Percentiles rank a stretch among this genome's conserved stretches.
phyloP scores from a whole-genome alignment of 2,888 invertebrate species.

The Cantharis flavilabris region DNA sequence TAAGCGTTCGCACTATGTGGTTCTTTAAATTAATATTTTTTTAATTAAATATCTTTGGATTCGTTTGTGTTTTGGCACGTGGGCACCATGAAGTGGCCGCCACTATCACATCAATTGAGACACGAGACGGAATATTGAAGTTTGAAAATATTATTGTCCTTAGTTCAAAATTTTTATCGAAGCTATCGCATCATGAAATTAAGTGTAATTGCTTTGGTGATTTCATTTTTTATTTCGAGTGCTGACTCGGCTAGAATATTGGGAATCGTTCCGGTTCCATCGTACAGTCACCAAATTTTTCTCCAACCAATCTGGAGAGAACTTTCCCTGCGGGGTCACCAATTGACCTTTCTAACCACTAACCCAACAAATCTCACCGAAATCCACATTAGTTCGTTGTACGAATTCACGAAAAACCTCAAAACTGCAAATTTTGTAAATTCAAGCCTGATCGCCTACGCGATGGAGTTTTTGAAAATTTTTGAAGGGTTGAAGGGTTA shows the following conservation, averaged over 20 bases:
- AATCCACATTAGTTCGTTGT: conserved; percentile 50
- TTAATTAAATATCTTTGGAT: no score
- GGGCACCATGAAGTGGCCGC: no score
- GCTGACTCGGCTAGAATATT: conserved; percentile 51
- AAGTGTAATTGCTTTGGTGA: not conserved
- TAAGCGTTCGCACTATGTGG: no score
- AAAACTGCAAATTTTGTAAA: not conserved
- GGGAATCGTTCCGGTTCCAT: conserved; percentile 53
- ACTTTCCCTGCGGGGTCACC: conserved; percentile 56
- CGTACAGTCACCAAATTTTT: conserved; percentile 58
- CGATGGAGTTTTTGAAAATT: not conserved
- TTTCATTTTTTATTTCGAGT: not conserved
- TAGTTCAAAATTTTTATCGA: not conserved
- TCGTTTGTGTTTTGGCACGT: no score
- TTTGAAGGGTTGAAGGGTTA: conserved; percentile 42
- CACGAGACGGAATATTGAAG: no score
- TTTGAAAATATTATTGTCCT: no score
- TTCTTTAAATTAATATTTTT: no score
- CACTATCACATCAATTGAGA: no score
- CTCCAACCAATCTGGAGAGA: conserved; percentile 55
- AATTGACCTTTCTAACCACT: conserved; percentile 55
- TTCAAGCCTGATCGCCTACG: not conserved
- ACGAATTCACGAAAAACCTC: conserved; percentile 26
- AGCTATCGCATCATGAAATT: not conserved
- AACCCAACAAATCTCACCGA: conserved; percentile 54